Evolutionary conservation across 2,797 vertebrate genomes (phyloP), one percentile per base, ranked within the genome.

Genomic region (Arnoldichthys spilopterus): DNA sequence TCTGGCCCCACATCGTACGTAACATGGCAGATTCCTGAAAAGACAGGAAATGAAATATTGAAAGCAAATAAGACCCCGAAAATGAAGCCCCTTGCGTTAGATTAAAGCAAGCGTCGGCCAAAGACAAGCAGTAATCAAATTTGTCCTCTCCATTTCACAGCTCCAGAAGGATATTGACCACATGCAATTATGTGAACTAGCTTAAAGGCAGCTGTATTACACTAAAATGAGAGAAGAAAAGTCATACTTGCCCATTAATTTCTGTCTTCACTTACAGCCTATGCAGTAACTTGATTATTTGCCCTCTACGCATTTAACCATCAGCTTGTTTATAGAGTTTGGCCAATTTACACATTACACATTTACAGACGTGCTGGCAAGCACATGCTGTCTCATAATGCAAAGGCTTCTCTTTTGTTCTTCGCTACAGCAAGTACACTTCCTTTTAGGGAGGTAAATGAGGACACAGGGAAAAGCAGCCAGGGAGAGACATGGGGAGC

Each of bases 381-480:
- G 76, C 69, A 51, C 51, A 70, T 58, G 75, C 61, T 49, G 18
- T 77, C 51, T 11, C 62, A 77, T 76, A 68, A 62, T 2, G 2
- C 22, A 37, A 56, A 22, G 22, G 68, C 84, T 87, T 84, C 83
- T 74, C 84, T 88, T 87, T 82, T 74, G 85, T 87, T 72, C 85
- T 78, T 54, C 24, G 76, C 80, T 84, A 82, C 83, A 85, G 86
- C 86, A 88, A 86, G 85, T 85, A 74, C 76, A 86, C 86, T 90
- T 88, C 85, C 89, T 86, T 79, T 86, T 85, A 90, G 82, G 87
- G 85, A 86, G 86, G 80, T 81, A 84, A 80, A 73, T 85, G 76
- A 83, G 63, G 78, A 83, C 89, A 85, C 84, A 68, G 86, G 81
- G 89, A 85, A 85, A 88, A 83, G 87, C 12, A n/a, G 28, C 61